Evolutionary conservation across 2,797 vertebrate species (phyloP).

Genomic region (Protosalanx chinensis): DNA sequence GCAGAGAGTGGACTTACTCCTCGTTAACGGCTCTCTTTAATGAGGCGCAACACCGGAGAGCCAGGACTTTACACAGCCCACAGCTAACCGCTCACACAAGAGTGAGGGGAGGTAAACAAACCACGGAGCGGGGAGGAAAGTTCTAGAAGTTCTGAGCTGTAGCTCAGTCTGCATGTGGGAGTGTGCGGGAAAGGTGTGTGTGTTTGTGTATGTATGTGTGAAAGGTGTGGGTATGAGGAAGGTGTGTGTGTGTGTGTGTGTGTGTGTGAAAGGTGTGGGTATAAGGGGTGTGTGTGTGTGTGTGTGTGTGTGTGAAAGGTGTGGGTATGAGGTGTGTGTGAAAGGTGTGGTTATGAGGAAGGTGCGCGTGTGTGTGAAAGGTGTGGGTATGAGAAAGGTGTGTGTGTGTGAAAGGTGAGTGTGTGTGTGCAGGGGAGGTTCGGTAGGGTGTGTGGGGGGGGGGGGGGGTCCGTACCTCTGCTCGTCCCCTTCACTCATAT

Average conservation of each 20-base stretch:
- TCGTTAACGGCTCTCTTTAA: neutral
- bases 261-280: no score
- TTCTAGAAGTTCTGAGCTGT: neutral
- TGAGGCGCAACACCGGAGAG: neutral
- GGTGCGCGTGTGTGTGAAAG: neutral
- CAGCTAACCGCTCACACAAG: neutral
- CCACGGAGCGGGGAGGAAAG: neutral
- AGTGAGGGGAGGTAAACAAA: neutral
- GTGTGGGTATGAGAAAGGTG: no score
- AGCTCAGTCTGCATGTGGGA: neutral
- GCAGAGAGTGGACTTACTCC: neutral
- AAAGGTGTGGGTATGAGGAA: no score
- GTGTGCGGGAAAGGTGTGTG: neutral
- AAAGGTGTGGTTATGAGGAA: neutral
- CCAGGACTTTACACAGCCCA: neutral
- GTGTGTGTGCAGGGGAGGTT: no score
- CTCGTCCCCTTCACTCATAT: constrained; percentile 87
- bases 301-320: no score
- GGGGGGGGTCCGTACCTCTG: constrained; percentile 75
- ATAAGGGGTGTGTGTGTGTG: neutral
- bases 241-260: neutral
- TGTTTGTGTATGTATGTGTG: no score
- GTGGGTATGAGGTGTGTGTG: neutral
- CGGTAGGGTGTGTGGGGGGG: neutral
- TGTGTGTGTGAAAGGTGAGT: neutral